These are phyloP conservation scores for Bilobella aurantiaca DNA, from an alignment of 1,140 invertebrate genomes.

Conservation along the genomic window DNA sequence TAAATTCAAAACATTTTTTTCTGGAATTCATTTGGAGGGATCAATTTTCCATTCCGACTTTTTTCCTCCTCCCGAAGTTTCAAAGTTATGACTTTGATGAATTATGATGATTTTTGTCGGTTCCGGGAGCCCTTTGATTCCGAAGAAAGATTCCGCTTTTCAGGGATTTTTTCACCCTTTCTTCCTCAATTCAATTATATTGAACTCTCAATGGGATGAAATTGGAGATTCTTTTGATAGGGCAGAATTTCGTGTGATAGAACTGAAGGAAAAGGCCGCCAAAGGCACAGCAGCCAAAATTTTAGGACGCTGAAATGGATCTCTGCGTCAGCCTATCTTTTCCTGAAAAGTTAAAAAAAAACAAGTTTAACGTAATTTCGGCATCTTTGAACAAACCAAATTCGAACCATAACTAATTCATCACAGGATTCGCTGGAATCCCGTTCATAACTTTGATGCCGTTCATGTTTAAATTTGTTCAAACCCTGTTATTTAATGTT, in stretches of 20 bases:
- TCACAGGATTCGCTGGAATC: too few relatives aligned
- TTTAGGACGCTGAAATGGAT: too few relatives aligned
- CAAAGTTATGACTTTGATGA: slow-evolving; percentile 4
- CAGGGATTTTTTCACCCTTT: slow-evolving; percentile 1
- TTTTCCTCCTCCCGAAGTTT: too few relatives aligned
- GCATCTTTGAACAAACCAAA: slow-evolving; percentile 3
- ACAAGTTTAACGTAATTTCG: too few relatives aligned
- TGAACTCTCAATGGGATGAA: neutral
- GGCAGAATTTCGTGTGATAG: neutral
- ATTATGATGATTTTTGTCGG: neutral
- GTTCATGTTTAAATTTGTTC: too few relatives aligned
- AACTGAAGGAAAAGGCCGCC: neutral
- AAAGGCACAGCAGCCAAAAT: neutral
- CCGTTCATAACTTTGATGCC: too few relatives aligned
- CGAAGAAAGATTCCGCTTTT: neutral
- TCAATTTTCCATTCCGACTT: neutral
- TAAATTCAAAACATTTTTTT: too few relatives aligned
- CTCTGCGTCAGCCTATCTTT: neutral
- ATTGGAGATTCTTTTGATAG: slow-evolving; percentile 5
- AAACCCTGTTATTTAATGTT: too few relatives aligned
- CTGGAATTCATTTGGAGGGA: neutral
- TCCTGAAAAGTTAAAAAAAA: neutral
- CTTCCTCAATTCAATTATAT: neutral
- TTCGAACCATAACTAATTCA: too few relatives aligned
- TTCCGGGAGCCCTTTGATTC: neutral